These are phyloP conservation scores for Pristionchus japonicus DNA, from an alignment of 2,888 invertebrate species.

Conservation along the genomic window DNA sequence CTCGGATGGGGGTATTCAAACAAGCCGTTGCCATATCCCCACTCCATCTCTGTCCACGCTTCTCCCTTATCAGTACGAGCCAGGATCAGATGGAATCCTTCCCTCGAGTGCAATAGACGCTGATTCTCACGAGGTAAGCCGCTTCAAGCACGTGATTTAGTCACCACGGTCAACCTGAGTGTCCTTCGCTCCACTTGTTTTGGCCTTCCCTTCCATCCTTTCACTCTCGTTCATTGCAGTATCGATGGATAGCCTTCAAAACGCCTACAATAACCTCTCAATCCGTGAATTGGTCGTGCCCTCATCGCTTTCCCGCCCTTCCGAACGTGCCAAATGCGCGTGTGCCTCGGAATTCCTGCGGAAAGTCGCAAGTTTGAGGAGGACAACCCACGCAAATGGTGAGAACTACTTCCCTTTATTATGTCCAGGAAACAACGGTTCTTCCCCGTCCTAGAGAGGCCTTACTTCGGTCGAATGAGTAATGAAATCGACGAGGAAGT, in stretches of 20 bases:
- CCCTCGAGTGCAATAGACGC: neutral
- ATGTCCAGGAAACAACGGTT: neutral
- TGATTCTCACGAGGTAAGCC: conserved; percentile 9
- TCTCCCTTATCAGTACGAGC: neutral
- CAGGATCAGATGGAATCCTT: neutral
- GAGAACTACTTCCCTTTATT: neutral
- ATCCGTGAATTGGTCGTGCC: conserved; percentile 43
- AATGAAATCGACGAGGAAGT: neutral
- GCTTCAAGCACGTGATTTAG: neutral
- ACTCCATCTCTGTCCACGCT: neutral
- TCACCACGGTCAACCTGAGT: neutral
- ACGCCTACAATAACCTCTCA: conserved; percentile 23
- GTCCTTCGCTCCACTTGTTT: neutral
- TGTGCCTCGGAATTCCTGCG: conserved; percentile 60
- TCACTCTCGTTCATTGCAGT: neutral
- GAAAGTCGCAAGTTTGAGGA: conserved; percentile 55
- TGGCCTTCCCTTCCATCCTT: neutral
- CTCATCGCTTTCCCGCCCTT: neutral
- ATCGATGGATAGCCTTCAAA: conserved; percentile 38
- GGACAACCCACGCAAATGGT: conserved; percentile 50
- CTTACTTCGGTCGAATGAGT: neutral
- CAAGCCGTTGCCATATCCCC: neutral
- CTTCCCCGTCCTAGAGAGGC: neutral
- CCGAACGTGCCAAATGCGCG: conserved; percentile 50
- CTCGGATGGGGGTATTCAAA: conserved; percentile 9